Evolutionary conservation across 2,113 vertebrate species (phyloP).

Genomic region (Hystrix brachyura): DNA sequence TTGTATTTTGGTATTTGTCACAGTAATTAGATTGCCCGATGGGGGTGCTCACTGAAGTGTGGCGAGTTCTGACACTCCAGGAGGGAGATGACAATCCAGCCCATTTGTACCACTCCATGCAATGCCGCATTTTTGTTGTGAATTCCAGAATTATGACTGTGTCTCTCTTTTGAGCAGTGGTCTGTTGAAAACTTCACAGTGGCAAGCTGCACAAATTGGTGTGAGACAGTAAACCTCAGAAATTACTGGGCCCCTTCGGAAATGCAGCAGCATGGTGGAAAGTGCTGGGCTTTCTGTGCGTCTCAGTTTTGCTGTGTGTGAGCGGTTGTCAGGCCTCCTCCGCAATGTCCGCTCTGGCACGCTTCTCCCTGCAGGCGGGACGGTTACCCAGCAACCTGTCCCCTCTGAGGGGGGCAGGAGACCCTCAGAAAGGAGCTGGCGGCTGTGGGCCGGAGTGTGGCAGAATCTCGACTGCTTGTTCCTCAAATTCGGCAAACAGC

Average conservation of each 20-base stretch:
- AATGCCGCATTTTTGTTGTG: background rate
- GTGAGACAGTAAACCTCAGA: background rate
- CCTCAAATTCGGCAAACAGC: background rate
- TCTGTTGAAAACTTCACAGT: background rate
- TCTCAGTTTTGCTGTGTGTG: rapidly evolving
- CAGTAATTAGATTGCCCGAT: background rate
- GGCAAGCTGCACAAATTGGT: background rate
- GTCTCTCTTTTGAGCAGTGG: background rate
- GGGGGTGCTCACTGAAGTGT: background rate
- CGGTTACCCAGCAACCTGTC: rapidly evolving
- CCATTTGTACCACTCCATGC: rapidly evolving
- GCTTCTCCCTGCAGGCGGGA: rapidly evolving
- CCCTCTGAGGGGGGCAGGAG: rapidly evolving
- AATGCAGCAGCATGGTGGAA: no score
- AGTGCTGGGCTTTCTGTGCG: rapidly evolving
- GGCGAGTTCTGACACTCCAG: conserved; percentile 7
- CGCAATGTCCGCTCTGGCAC: rapidly evolving
- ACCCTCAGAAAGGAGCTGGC: background rate
- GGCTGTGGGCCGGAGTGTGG: rapidly evolving
- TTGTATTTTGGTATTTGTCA: conserved; percentile 22
- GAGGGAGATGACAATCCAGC: background rate
- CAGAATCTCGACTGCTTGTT: rapidly evolving
- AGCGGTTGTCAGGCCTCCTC: rapidly evolving
- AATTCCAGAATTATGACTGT: background rate
- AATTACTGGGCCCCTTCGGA: background rate